Conservation (phyloP, 2,113 vertebrate genomes). For the Oreochromis aureus region DNA sequence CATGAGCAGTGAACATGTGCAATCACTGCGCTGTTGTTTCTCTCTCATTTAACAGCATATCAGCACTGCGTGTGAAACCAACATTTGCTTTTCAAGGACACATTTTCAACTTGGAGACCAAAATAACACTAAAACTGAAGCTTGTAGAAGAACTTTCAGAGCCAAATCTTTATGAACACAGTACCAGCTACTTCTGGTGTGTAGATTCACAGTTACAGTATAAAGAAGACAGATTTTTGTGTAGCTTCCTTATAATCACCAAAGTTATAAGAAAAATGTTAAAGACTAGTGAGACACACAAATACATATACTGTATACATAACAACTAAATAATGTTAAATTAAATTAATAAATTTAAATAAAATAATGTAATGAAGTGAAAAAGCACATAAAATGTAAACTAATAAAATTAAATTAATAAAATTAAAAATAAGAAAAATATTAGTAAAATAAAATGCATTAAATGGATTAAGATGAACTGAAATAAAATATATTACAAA, state of each 20-base stretch:
- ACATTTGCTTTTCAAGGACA: background rate
- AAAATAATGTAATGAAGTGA: background rate
- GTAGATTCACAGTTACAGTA: background rate
- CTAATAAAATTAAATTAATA: background rate
- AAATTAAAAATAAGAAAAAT: background rate
- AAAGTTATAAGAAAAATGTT: background rate
- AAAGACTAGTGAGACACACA: background rate
- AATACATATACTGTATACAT: background rate
- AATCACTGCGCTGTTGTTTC: background rate
- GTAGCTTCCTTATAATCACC: background rate
- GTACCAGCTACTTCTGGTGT: background rate
- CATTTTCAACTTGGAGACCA: background rate
- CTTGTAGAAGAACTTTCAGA: background rate
- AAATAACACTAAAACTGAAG: background rate
- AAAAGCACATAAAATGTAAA: background rate
- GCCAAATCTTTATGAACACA: background rate
- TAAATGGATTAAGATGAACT: background rate
- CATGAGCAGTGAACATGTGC: background rate
- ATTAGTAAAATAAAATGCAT: background rate
- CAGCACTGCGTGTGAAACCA: background rate
- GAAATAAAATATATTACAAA: background rate
- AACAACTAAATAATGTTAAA: background rate
- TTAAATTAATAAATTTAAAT: too few species aligned
- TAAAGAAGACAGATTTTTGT: background rate
- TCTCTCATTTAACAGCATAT: constrained; percentile 15